phyloP scores from a whole-genome alignment of 2,888 invertebrate genomes.

The Argyra leucocephala region DNA sequence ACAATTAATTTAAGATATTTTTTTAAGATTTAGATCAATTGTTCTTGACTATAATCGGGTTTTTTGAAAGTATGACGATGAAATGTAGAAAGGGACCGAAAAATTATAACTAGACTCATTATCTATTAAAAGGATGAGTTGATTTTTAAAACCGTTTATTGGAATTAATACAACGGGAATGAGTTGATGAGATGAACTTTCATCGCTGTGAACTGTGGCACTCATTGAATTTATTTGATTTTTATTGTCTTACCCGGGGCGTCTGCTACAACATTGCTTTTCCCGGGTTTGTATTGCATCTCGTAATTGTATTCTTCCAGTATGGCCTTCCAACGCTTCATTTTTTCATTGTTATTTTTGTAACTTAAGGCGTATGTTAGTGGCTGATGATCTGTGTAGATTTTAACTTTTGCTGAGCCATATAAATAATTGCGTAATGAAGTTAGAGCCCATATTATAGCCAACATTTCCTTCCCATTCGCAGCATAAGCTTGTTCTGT shows the following conservation, averaged over 20 bases:
- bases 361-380: conserved; percentile 18
- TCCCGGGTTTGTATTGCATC: conserved; percentile 18
- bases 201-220: conserved; percentile 15
- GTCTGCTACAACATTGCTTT: conserved; percentile 15
- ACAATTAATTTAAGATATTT: conserved; percentile 14
- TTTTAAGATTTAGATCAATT: background rate
- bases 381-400: too few relatives aligned
- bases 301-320: too few relatives aligned
- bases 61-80: background rate
- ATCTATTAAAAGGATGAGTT: conserved; percentile 12
- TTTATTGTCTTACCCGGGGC: conserved; percentile 14
- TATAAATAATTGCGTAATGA: conserved; percentile 19
- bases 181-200: conserved; percentile 16
- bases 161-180: conserved; percentile 16
- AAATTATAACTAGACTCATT: background rate
- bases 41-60: background rate
- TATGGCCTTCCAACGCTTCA: conserved; percentile 20
- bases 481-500: conserved; percentile 21
- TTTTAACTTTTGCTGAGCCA: conserved; percentile 18
- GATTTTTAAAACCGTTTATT: conserved; percentile 17
- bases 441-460: conserved; percentile 19
- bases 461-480: conserved; percentile 21
- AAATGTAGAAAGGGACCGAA: background rate
- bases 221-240: conserved; percentile 14
- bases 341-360: conserved; percentile 20